Evolutionary conservation across 1,140 invertebrate species (phyloP).

Genomic region (Acromyrmex heyeri): DNA sequence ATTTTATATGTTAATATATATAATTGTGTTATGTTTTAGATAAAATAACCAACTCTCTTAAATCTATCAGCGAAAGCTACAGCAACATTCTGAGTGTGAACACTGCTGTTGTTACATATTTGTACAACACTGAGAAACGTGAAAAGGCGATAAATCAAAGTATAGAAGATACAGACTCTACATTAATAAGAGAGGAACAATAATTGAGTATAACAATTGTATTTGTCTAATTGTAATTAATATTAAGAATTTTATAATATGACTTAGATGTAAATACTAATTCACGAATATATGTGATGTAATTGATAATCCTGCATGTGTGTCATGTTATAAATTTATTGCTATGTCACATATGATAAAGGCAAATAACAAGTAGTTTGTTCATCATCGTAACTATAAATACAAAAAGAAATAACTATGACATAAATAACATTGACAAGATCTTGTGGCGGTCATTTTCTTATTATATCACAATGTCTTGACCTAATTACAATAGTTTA

Average conservation of each 20-base stretch:
- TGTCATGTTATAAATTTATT: constrained; percentile 26
- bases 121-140: constrained; percentile 15
- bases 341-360: neutral
- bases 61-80: constrained; percentile 52
- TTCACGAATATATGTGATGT: constrained; percentile 16
- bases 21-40: constrained; percentile 63
- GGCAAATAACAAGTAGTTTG: neutral
- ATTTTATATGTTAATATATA: neutral
- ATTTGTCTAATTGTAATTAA: constrained; percentile 19
- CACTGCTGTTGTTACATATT: constrained; percentile 47
- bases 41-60: constrained; percentile 54
- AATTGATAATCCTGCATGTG: neutral
- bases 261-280: constrained; percentile 18
- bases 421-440: constrained; percentile 47
- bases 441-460: constrained; percentile 10
- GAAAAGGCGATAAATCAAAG: neutral
- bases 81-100: constrained; percentile 63
- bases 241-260: constrained; percentile 26
- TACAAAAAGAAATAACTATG: constrained; percentile 41
- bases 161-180: neutral
- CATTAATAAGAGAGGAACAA: neutral
- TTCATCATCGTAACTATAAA: neutral
- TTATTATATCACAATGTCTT: constrained; percentile 60
- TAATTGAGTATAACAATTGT: constrained; percentile 4
- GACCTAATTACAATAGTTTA: constrained; percentile 34